These are phyloP conservation scores for Eulimnadia texana DNA, from an alignment of 1,140 invertebrate genomes.

Conservation along the genomic window DNA sequence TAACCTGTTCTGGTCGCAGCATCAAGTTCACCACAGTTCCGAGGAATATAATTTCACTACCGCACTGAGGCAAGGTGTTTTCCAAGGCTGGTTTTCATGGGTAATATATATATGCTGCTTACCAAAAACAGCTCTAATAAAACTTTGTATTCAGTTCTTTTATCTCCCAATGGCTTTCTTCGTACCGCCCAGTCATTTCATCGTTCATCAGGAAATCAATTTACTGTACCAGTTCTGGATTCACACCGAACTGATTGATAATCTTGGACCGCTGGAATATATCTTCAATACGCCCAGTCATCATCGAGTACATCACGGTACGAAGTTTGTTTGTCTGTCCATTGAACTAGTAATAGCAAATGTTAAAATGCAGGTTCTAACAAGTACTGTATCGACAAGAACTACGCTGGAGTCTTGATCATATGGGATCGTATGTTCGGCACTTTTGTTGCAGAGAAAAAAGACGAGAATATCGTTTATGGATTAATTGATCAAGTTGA, in stretches of 20 bases:
- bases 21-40: conserved; percentile 33
- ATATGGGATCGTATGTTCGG: conserved; percentile 79
- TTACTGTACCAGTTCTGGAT: conserved; percentile 37
- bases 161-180: conserved; percentile 34
- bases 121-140: background rate
- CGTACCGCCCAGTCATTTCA: conserved; percentile 31
- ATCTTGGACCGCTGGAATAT: conserved; percentile 38
- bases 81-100: conserved; percentile 29
- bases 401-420: conserved; percentile 72
- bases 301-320: conserved; percentile 47
- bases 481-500: conserved; percentile 51
- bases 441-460: conserved; percentile 55
- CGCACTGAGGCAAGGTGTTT: conserved; percentile 31
- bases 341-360: too few species aligned
- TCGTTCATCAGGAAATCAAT: conserved; percentile 35
- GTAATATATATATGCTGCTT: too few species aligned
- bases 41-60: conserved; percentile 24
- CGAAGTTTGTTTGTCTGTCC: too few species aligned
- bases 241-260: conserved; percentile 35
- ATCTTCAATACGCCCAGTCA: conserved; percentile 43
- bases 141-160: conserved; percentile 31
- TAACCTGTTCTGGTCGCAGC: conserved; percentile 31
- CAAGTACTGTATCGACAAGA: conserved; percentile 71
- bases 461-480: conserved; percentile 54
- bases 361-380: too few species aligned